Conservation (phyloP, 2,888 invertebrate species). For the Cyaniris semiargus region DNA sequence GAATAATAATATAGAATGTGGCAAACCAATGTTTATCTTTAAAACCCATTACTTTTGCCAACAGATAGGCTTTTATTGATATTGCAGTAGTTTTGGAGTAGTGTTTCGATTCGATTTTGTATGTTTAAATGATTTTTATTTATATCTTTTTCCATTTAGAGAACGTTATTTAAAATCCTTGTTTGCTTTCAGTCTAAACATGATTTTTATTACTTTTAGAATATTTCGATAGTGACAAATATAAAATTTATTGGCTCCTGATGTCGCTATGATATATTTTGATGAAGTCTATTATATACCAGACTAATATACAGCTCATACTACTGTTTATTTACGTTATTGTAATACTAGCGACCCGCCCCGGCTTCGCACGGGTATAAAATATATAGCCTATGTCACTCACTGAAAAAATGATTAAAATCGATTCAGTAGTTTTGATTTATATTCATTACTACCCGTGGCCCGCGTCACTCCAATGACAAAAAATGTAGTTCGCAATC, state of each 20-base stretch:
- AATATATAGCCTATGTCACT: too few relatives aligned
- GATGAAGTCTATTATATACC: too few relatives aligned
- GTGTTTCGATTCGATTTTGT: slow-evolving; percentile 19
- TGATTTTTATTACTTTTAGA: not conserved
- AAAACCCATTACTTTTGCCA: slow-evolving; percentile 25
- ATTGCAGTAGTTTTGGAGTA: slow-evolving; percentile 9
- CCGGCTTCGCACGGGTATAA: too few relatives aligned
- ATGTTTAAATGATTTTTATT: slow-evolving; percentile 12
- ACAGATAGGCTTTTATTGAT: slow-evolving; percentile 24
- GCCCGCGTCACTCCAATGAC: too few relatives aligned
- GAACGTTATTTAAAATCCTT: slow-evolving; percentile 6
- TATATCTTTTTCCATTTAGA: slow-evolving; percentile 7
- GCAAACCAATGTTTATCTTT: slow-evolving; percentile 28
- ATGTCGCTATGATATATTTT: not conserved
- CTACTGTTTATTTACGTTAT: too few relatives aligned
- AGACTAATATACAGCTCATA: too few relatives aligned
- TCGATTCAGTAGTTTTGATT: too few relatives aligned
- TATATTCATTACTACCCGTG: too few relatives aligned
- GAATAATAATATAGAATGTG: slow-evolving; percentile 25
- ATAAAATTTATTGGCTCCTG: not conserved
- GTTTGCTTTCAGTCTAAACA: not conserved
- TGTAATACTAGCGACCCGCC: too few relatives aligned
- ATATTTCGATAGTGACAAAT: not conserved
- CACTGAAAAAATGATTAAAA: too few relatives aligned
- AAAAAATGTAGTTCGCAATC: too few relatives aligned